Base-by-base conservation (phyloP, 2,888 invertebrate genomes). In the Calameuta idolon region DNA sequence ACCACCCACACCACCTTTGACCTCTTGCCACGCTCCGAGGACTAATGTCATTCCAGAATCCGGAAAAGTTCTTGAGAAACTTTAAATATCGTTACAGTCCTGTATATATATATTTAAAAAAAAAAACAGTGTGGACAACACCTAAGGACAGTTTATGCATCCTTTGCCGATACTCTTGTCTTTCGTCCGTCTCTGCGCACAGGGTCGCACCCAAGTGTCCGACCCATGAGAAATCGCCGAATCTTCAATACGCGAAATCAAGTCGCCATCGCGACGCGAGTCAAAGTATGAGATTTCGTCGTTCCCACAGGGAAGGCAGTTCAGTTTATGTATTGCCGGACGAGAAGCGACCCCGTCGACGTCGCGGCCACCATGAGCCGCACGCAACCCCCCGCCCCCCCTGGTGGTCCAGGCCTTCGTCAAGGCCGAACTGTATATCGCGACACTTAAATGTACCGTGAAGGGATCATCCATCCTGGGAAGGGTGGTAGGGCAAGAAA, bases 381-480 rank as follows among this genome's bases (percentile, higher is more conserved):
- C 85, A 83, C 85, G 85, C 85, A 82, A 81, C 80, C 77, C 37
- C 77, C 33, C 3, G n/a, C n/a, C n/a, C n/a, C n/a, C n/a, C 33
- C 3, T 3, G 35, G 12, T 12, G 81, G 79, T 79, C 78, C 82
- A 83, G 85, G 81, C 79, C 82, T 80, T 82, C 81, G 77, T 83
- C 82, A 84, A 85, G 81, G 81, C 82, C 77, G 78, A 77, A 79
- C 81, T 77, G 76, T 82, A 81, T 83, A 83, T 81, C 79, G 81
- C 81, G 78, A 81, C 81, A 80, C 81, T 85, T 82, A 83, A 84
- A 83, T 82, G 85, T 82, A 81, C 80, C 83, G 81, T 78, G 80
- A 79, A 79, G 81, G 79, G 80, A 82, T 84, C 85, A 82, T 84
- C 84, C 79, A 80, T 81, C 81, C 34, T 34, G 35, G 5, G 5